phyloP scores from a whole-genome alignment of 1,140 invertebrate genomes.

The Ganaspis sp. region DNA sequence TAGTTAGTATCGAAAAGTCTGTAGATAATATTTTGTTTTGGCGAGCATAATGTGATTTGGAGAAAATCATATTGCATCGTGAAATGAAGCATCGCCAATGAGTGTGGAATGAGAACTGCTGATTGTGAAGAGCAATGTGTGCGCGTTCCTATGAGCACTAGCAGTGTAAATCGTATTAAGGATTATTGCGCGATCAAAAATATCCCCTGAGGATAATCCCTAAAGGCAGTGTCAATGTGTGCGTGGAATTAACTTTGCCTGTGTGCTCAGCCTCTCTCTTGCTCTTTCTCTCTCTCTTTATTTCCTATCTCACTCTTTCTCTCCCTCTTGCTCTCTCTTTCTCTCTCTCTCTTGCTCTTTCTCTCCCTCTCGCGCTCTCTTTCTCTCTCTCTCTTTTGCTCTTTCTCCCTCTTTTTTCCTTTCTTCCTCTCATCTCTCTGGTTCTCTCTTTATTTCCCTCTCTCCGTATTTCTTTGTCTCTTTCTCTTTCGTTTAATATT shows the following conservation, averaged over 20 bases:
- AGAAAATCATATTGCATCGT: slow-evolving; percentile 7
- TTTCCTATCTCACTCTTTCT: slow-evolving; percentile 41
- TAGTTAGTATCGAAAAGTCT: neutral
- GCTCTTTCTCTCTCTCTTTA: slow-evolving; percentile 23
- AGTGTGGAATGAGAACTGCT: slow-evolving; percentile 35
- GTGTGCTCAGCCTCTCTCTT: slow-evolving; percentile 45
- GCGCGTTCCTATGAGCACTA: slow-evolving; percentile 62
- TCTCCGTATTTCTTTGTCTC: slow-evolving; percentile 15
- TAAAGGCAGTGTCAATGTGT: slow-evolving; percentile 63
- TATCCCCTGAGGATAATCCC: slow-evolving; percentile 74
- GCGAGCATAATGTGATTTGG: neutral
- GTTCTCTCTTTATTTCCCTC: slow-evolving; percentile 34
- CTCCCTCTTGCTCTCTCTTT: slow-evolving; percentile 41
- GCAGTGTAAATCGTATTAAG: slow-evolving; percentile 75
- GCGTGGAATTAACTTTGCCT: slow-evolving; percentile 68
- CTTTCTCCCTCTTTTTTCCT: neutral
- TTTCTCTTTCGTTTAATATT: slow-evolving; percentile 20
- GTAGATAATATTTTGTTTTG: slow-evolving; percentile 17
- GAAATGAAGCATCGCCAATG: slow-evolving; percentile 18
- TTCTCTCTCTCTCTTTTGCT: slow-evolving; percentile 42
- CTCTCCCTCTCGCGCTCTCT: slow-evolving; percentile 37
- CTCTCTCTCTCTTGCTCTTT: slow-evolving; percentile 40
- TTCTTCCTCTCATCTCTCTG: slow-evolving; percentile 43
- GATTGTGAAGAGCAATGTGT: slow-evolving; percentile 39
- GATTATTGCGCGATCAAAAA: slow-evolving; percentile 77